A percentile compares a stretch with the other conserved stretches of the same genome.
phyloP scores from a whole-genome alignment of 2,888 invertebrate genomes.

The Beris morrisii region DNA sequence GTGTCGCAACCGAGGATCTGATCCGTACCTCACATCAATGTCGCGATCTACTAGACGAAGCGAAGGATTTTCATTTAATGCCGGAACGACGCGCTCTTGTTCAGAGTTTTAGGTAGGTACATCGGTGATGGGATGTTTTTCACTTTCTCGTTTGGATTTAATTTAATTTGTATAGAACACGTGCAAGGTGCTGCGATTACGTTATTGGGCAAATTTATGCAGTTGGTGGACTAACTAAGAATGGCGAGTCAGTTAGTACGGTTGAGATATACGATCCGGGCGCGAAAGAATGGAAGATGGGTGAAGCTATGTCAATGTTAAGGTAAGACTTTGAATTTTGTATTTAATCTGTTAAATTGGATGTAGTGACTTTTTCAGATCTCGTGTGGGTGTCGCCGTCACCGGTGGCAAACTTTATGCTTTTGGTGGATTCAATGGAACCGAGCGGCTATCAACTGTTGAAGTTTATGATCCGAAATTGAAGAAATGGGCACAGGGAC shows the following conservation, averaged over 20 bases:
- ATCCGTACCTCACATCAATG: constrained; percentile 77
- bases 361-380: constrained; percentile 56
- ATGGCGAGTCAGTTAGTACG: constrained; percentile 80
- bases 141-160: not conserved
- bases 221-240: constrained; percentile 81
- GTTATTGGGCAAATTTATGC: constrained; percentile 82
- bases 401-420: constrained; percentile 76
- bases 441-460: constrained; percentile 77
- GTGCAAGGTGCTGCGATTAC: constrained; percentile 73
- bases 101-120: constrained; percentile 64
- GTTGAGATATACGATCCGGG: constrained; percentile 82
- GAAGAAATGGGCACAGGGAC: constrained; percentile 74
- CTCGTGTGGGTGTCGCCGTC: constrained; percentile 82
- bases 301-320: constrained; percentile 81
- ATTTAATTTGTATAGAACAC: constrained; percentile 57
- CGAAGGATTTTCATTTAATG: constrained; percentile 83
- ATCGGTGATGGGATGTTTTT: constrained; percentile 2
- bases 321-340: constrained; percentile 44
- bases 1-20: constrained; percentile 76
- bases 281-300: constrained; percentile 70
- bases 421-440: constrained; percentile 84
- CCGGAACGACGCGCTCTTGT: constrained; percentile 78
- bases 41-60: constrained; percentile 84
- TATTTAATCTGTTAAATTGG: not conserved
- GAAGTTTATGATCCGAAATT: constrained; percentile 79